Evolutionary conservation across 2,888 invertebrate species (phyloP).

Genomic region (Erpobdella octoculata): DNA sequence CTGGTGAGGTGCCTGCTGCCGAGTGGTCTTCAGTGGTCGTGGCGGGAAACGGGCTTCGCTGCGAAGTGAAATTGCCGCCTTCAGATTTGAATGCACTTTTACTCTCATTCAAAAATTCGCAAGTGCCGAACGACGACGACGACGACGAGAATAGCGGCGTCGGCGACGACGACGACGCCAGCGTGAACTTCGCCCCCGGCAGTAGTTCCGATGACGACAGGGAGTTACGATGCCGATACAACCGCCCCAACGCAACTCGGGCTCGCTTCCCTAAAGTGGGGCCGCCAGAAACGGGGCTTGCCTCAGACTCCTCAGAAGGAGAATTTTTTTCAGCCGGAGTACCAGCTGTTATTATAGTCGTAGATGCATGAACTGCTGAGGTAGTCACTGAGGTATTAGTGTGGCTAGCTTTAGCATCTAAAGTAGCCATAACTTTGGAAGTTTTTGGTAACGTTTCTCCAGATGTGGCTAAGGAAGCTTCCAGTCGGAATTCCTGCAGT

Average conservation of each 20-base stretch:
- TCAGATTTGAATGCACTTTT: too few relatives aligned
- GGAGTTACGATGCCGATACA: neutral
- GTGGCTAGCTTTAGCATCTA: slow-evolving; percentile 15
- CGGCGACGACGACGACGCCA: neutral
- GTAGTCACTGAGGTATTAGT: neutral
- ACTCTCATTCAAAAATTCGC: too few relatives aligned
- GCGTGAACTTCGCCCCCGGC: neutral
- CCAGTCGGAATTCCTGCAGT: slow-evolving; percentile 43
- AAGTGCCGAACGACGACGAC: neutral
- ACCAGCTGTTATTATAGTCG: neutral
- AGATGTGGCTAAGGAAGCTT: neutral
- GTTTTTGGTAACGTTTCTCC: neutral
- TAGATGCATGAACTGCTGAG: neutral
- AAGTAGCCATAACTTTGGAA: neutral
- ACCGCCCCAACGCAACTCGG: neutral
- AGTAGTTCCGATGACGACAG: neutral
- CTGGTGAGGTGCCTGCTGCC: too few relatives aligned
- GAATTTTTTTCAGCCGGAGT: neutral
- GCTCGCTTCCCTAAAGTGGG: neutral
- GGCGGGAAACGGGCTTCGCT: too few relatives aligned
- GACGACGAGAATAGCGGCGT: neutral
- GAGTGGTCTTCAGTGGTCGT: too few relatives aligned
- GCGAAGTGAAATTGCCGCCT: too few relatives aligned
- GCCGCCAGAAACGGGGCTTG: neutral
- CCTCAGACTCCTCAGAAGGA: neutral